Percentiles rank a stretch among this genome's conserved stretches.
Evolutionary conservation across 2,797 vertebrate genomes (phyloP).

Genomic region (Enoplosus armatus): DNA sequence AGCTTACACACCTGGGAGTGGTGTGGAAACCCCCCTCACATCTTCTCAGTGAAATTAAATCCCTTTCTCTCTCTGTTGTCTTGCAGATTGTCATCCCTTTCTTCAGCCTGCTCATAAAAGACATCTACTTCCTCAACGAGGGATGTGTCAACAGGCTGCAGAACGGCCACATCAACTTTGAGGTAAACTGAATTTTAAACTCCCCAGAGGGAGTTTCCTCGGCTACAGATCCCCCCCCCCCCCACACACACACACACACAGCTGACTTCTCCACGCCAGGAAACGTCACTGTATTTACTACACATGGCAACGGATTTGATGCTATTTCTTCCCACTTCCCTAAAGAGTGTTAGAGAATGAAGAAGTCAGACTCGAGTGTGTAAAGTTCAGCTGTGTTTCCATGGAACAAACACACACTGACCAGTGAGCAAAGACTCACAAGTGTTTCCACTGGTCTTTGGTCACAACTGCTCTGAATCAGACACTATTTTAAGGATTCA

Average conservation of each 20-base stretch:
- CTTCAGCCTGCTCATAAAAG: conserved; percentile 98
- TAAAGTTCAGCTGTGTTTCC: conserved; percentile 37
- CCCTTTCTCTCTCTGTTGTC: conserved; percentile 42
- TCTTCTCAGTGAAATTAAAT: conserved; percentile 6
- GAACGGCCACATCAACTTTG: conserved; percentile 94
- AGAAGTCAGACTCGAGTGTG: conserved; percentile 54
- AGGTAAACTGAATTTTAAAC: conserved; percentile 81
- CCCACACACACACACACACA: too few species aligned
- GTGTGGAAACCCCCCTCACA: neutral
- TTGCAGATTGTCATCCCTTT: conserved; percentile 96
- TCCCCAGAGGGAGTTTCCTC: conserved; percentile 26
- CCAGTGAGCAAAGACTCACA: neutral
- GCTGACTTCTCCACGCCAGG: conserved; percentile 16
- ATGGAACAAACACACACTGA: conserved; percentile 25
- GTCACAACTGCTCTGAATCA: conserved; percentile 29
- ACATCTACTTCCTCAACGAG: conserved; percentile 97
- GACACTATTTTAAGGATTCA: conserved; percentile 22
- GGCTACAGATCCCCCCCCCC: neutral
- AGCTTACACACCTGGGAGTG: conserved; percentile 4
- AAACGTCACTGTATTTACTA: conserved; percentile 12
- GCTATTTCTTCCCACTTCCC: conserved; percentile 54
- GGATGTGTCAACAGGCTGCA: conserved; percentile 92
- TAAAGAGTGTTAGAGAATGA: conserved; percentile 41
- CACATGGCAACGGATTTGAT: conserved; percentile 26
- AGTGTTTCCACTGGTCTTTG: conserved; percentile 47